Evolutionary conservation across 2,113 vertebrate genomes (phyloP), one percentile per base, ranked within the genome.

Genomic region (Psittacula cyanocephala): DNA sequence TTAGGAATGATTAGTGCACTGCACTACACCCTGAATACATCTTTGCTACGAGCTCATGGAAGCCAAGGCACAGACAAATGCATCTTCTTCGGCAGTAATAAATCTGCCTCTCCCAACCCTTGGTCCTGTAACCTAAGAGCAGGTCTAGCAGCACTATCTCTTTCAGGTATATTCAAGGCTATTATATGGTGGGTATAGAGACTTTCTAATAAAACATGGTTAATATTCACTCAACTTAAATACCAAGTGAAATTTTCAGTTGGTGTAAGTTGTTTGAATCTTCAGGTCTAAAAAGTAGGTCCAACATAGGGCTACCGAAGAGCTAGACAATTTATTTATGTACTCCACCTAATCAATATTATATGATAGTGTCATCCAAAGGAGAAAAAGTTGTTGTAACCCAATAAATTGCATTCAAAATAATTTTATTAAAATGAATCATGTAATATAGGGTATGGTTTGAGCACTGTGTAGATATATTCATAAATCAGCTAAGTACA

Each of bases 21-120:
- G 16, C 4, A 15, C 23, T 70, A 6, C 18, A 35, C 20, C 23
- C 25, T 70, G 25, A 70, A 57, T 72, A 35, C 11, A 18, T 31
- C n/a, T 57, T 37, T 0, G 0, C 28, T 72, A 3, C 35, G 28
- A 3, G 11, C 3, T 53, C 65, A 24, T 0, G 5, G 59, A 67
- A 88, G 44, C 15, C 3, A 9, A 46, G 44, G 6, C 31, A 69
- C 3, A 33, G 27, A 12, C 9, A 69, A 68, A 29, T 17, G 11
- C 4, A 67, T 69, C 81, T 79, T 11, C 37, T 62, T 82, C 2
- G 2, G 14, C 43, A 77, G 17, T 16, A 29, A 37, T 41, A 76
- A 79, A 52, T 44, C 6, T 65, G 16, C 9, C 8, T 37, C 35
- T 80, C 29, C 25, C 37, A 81, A 1, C 3, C 9, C 41, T 72